Percentiles rank a stretch among this genome's conserved stretches.
Evolutionary conservation across 2,888 invertebrate species (phyloP).

Genomic region (Encarsia formosa): DNA sequence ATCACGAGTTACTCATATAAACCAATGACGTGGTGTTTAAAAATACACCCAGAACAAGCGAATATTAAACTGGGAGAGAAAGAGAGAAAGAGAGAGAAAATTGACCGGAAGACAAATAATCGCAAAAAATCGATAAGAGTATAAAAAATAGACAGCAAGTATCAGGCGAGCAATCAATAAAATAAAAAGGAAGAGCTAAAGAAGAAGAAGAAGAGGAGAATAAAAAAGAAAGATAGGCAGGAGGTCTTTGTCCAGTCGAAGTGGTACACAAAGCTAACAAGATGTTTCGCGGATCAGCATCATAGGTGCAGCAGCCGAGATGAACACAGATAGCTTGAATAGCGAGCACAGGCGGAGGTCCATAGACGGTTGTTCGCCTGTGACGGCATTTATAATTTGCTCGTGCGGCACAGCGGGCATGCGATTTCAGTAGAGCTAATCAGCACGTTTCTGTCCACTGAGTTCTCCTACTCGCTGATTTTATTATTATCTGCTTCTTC

Average conservation of each 20-base stretch:
- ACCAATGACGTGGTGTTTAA: too few species aligned
- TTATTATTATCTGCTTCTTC: not conserved
- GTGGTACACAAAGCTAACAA: conserved; percentile 40
- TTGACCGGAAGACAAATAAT: too few species aligned
- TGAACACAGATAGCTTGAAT: too few species aligned
- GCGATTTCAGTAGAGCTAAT: conserved; percentile 33
- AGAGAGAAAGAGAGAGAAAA: too few species aligned
- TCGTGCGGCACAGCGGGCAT: conserved; percentile 24
- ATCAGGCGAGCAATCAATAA: not conserved
- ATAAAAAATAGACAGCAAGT: too few species aligned
- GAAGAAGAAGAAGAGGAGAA: not conserved
- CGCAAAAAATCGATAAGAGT: too few species aligned
- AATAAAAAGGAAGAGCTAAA: not conserved
- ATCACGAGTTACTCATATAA: too few species aligned
- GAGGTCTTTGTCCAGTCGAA: conserved; percentile 19
- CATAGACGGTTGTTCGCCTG: conserved; percentile 27
- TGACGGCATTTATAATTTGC: not conserved
- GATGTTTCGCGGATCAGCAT: conserved; percentile 48
- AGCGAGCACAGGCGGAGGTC: conserved; percentile 40
- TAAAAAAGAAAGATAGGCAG: not conserved
- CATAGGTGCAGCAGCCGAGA: conserved; percentile 40
- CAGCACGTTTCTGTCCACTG: conserved; percentile 27
- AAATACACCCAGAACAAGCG: too few species aligned
- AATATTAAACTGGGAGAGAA: too few species aligned
- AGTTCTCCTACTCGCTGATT: conserved; percentile 13